These are phyloP conservation scores for Poecile atricapillus DNA, from an alignment of 2,113 vertebrate genomes.

Conservation along the genomic window DNA sequence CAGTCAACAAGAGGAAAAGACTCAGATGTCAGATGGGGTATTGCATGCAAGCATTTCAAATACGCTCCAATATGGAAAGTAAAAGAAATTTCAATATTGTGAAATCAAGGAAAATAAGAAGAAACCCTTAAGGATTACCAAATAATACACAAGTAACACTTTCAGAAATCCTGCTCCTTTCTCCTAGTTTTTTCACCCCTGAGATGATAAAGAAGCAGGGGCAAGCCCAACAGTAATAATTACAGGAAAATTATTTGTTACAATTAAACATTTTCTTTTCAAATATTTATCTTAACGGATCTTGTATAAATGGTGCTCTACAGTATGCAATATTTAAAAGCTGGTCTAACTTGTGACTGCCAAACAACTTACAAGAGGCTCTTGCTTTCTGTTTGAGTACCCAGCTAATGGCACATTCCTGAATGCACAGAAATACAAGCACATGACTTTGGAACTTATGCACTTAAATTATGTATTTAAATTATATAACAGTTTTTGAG, in stretches of 20 bases:
- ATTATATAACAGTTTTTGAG: neutral
- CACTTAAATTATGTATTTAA: neutral
- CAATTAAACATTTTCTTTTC: neutral
- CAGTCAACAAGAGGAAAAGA: neutral
- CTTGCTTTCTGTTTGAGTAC: neutral
- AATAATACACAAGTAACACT: neutral
- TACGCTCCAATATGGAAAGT: neutral
- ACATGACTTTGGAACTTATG: neutral
- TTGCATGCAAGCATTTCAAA: neutral
- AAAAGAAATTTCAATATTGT: neutral
- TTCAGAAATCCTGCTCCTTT: neutral
- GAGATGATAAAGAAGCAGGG: neutral
- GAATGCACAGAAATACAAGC: neutral
- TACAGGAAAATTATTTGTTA: neutral
- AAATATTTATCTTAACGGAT: neutral
- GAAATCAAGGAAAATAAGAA: neutral
- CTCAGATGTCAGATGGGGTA: neutral
- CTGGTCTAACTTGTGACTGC: neutral
- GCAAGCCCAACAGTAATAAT: neutral
- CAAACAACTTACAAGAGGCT: neutral
- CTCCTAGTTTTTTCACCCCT: fast-evolving
- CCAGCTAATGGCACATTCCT: neutral
- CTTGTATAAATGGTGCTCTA: neutral
- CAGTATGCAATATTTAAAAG: neutral
- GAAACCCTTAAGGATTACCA: neutral